A percentile compares a stretch with the other conserved stretches of the same genome.
phyloP scores from a whole-genome alignment of 2,888 invertebrate genomes.

The Fragum fragum region DNA sequence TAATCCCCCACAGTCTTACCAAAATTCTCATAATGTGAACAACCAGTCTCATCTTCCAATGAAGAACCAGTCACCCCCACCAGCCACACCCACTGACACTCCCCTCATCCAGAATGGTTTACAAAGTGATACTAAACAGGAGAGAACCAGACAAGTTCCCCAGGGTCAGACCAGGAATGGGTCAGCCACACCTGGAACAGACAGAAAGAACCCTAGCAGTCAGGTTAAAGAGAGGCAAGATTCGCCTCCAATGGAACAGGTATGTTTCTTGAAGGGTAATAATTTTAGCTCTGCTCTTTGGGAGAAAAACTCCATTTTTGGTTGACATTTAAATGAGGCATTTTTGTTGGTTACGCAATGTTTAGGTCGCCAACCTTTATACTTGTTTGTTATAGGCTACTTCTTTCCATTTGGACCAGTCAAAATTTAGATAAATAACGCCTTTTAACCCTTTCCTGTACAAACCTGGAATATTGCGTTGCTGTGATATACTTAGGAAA shows the following conservation, averaged over 20 bases:
- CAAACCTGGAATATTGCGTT: too few species aligned
- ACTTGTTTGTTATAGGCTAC: too few species aligned
- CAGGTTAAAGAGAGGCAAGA: constrained; percentile 48
- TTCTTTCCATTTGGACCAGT: too few species aligned
- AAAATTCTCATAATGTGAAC: not conserved
- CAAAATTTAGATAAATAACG: too few species aligned
- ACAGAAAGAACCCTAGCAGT: constrained; percentile 45
- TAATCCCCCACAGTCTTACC: constrained; percentile 18
- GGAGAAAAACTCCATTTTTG: too few species aligned
- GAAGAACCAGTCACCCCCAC: not conserved
- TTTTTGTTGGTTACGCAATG: too few species aligned
- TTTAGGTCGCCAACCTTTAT: too few species aligned
- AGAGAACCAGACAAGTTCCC: constrained; percentile 56
- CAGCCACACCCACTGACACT: constrained; percentile 7
- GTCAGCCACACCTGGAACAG: constrained; percentile 24
- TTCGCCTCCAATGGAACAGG: constrained; percentile 67
- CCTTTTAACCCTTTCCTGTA: too few species aligned
- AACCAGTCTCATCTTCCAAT: not conserved
- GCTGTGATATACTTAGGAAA: too few species aligned
- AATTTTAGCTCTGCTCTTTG: too few species aligned
- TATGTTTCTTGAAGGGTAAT: too few species aligned
- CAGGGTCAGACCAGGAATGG: constrained; percentile 67
- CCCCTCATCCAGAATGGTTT: constrained; percentile 26
- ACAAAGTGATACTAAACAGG: constrained; percentile 43
- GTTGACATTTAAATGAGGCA: too few species aligned